Percentiles rank a stretch among this genome's conserved stretches.
phyloP scores from a whole-genome alignment of 2,113 vertebrate species.

The Corynorhinus townsendii region DNA sequence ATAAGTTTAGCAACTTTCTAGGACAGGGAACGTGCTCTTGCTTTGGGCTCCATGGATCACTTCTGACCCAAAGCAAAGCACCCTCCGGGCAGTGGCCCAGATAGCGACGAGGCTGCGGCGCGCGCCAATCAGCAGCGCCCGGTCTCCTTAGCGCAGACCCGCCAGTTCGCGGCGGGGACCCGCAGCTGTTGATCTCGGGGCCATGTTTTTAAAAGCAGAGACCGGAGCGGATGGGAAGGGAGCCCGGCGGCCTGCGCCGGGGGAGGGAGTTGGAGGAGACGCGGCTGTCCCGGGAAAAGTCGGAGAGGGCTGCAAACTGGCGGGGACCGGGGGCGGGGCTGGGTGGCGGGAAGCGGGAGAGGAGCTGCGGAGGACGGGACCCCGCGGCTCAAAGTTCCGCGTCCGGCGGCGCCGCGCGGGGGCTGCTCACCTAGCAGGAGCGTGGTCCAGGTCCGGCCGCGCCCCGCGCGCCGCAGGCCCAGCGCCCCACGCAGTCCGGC shows the following conservation, averaged over 20 bases:
- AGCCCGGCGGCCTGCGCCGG: not conserved
- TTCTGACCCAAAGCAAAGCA: not conserved
- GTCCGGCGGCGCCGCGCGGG: constrained; percentile 20
- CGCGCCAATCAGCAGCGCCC: not conserved
- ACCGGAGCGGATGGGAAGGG: not conserved
- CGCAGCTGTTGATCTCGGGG: constrained; percentile 52
- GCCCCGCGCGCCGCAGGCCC: constrained; percentile 67
- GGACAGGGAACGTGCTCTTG: not conserved
- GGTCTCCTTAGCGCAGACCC: not conserved
- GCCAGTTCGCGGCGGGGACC: not conserved
- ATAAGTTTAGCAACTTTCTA: constrained; percentile 68
- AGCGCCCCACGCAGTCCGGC: constrained; percentile 57
- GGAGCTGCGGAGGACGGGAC: not conserved
- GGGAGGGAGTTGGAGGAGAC: not conserved
- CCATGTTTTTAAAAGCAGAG: not conserved
- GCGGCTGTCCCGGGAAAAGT: constrained; percentile 58
- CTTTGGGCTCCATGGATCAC: not conserved
- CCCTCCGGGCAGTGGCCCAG: not conserved
- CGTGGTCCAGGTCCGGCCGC: constrained; percentile 70
- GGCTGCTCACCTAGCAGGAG: constrained; percentile 69
- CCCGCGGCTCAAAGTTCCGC: constrained; percentile 25
- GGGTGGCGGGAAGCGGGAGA: not conserved
- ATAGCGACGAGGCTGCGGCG: not conserved
- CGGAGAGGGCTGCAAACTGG: constrained; percentile 22
- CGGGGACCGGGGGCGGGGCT: not conserved